Conservation (phyloP, 2,888 invertebrate species). For the Spatulosminthurus flaviceps region DNA sequence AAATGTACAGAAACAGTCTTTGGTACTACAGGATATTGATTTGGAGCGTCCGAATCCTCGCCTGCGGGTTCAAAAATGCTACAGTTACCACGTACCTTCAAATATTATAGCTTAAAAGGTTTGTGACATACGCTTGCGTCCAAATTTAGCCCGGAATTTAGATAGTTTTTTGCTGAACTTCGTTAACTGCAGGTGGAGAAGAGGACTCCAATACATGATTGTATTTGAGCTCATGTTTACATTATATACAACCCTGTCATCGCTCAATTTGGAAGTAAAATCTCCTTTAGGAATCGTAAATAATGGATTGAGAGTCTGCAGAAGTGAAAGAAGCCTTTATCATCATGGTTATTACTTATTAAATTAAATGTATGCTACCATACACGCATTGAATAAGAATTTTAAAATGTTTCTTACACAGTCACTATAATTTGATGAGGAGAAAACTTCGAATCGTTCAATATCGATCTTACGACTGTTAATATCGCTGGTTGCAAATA, state of each 20-base stretch:
- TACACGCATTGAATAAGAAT: no score
- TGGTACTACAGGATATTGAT: neutral
- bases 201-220: conserved; percentile 62
- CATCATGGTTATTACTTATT: no score
- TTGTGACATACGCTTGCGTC: conserved; percentile 21
- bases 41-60: neutral
- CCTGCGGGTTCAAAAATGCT: neutral
- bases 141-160: conserved; percentile 37
- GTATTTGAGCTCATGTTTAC: conserved; percentile 56
- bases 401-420: conserved; percentile 56
- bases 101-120: no score
- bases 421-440: conserved; percentile 62
- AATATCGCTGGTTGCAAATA: conserved; percentile 59
- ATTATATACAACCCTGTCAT: conserved; percentile 46
- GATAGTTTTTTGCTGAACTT: conserved; percentile 57
- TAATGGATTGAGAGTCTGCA: conserved; percentile 61
- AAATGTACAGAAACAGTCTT: conserved; percentile 44
- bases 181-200: conserved; percentile 60
- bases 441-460: conserved; percentile 63
- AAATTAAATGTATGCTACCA: no score
- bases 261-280: conserved; percentile 41
- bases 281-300: conserved; percentile 62
- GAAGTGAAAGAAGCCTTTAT: no score
- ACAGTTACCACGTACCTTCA: no score
- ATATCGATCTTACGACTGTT: conserved; percentile 53